Base-by-base conservation (phyloP, 2,113 vertebrate species). In the Hemicordylus capensis region DNA sequence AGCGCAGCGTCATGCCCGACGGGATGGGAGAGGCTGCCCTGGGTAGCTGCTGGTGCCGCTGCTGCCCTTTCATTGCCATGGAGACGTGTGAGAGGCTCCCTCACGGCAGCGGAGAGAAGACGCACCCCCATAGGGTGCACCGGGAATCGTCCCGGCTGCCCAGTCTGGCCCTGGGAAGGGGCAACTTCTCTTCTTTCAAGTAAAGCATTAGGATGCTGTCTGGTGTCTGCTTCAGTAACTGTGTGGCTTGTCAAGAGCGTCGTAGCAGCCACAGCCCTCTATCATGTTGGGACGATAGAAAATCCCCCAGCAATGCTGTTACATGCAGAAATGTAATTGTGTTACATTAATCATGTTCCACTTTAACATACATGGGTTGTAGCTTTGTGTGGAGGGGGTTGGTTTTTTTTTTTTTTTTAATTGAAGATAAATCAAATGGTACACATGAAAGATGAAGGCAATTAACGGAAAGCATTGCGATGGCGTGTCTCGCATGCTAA, bases 341-440 rank as follows among this genome's bases (percentile, higher is more conserved):
- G 39, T 63, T 81, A 76, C 94, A 97, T 98, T 98, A 97, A 98
- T 99, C 97, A 97, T 93, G 84, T 93, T 93, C 54, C 95, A 86
- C 94, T 92, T 93, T 95, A 95, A 95, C 91, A 96, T 90, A 95
- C 93, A 93, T 85, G 95, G 95, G 93, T 91, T 95, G 91, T 94
- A 96, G 93, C 95, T 97, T 97, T 96, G 91, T 81, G 90, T 92
- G 93, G 91, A 96, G 93, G 95, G 37, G 44, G 24, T 8, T n/a
- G 58, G 12, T 24, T 14, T 10, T 6, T 78, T 81, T 69, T 70
- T n/a, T 31, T 51, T 26, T 97, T 97, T 97, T 97, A 98, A 98
- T 97, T 98, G 97, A 97, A 96, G 97, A 97, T 97, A 98, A 98
- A 98, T 98, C 97, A 98, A 97, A 96, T 78, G 90, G 81, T 92